Conservation (phyloP, 2,888 invertebrate genomes). For the Drosophila picticornis region DNA sequence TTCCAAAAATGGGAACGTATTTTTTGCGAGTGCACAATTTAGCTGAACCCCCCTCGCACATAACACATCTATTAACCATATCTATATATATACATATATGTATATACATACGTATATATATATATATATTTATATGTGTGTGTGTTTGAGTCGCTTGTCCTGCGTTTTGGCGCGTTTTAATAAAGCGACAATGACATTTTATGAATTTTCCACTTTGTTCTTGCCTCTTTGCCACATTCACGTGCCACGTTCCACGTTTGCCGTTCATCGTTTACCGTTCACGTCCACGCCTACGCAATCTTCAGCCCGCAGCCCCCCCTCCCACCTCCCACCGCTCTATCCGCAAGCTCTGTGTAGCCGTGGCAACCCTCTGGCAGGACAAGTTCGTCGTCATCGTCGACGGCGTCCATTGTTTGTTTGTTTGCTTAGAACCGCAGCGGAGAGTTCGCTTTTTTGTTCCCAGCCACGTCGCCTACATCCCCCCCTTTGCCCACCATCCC, state of each 20-base stretch:
- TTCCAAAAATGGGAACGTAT: not conserved
- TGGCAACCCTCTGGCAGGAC: slow-evolving; percentile 21
- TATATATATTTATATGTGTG: slow-evolving; percentile 37
- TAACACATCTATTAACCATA: slow-evolving; percentile 30
- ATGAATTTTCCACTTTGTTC: slow-evolving; percentile 80
- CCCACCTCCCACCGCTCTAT: not conserved
- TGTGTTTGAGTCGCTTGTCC: slow-evolving; percentile 39
- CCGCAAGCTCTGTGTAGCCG: not conserved
- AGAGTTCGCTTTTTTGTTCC: slow-evolving; percentile 57
- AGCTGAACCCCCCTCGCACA: not conserved
- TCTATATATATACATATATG: slow-evolving; percentile 19
- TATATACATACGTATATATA: slow-evolving; percentile 27
- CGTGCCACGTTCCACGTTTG: slow-evolving; percentile 4
- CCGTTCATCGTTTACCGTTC: slow-evolving; percentile 18
- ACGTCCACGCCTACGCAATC: slow-evolving; percentile 17
- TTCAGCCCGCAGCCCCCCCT: not conserved
- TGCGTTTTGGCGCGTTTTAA: slow-evolving; percentile 78
- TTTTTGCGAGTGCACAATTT: slow-evolving; percentile 8
- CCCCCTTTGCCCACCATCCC: no score
- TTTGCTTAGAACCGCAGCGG: slow-evolving; percentile 66
- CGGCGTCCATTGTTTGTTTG: slow-evolving; percentile 76
- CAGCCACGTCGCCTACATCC: slow-evolving; percentile 27
- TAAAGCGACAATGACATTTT: slow-evolving; percentile 81
- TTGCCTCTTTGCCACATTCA: slow-evolving; percentile 40
- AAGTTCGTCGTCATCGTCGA: slow-evolving; percentile 20